phyloP scores from a whole-genome alignment of 2,888 invertebrate genomes.

The Geotrupes spiniger region DNA sequence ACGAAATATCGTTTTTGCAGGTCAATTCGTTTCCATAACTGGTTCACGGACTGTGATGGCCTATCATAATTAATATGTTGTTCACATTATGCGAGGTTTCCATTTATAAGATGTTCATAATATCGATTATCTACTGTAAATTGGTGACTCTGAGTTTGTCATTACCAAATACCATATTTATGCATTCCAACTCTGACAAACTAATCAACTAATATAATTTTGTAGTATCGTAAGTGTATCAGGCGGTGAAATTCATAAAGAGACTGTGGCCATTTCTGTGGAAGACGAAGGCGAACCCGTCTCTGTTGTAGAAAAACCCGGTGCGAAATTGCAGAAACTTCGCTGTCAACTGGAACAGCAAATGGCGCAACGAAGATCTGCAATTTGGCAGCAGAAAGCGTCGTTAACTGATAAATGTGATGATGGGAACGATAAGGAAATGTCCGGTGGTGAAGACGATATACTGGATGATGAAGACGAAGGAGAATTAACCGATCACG shows the following conservation, averaged over 20 bases:
- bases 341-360: constrained; percentile 67
- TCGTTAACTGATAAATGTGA: constrained; percentile 35
- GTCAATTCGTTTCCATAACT: no score
- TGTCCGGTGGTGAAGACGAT: constrained; percentile 41
- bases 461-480: constrained; percentile 54
- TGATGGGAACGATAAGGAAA: constrained; percentile 49
- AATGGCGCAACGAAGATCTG: constrained; percentile 68
- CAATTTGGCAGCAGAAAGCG: constrained; percentile 64
- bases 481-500: constrained; percentile 55
- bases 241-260: constrained; percentile 50
- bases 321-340: constrained; percentile 67
- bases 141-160: neutral
- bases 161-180: no score
- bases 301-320: constrained; percentile 57
- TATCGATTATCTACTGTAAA: no score
- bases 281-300: constrained; percentile 37
- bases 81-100: no score
- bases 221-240: constrained; percentile 47
- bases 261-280: constrained; percentile 42
- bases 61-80: no score
- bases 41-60: no score
- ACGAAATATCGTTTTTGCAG: no score
- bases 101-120: no score
- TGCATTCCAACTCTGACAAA: no score
- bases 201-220: no score